Evolutionary conservation across 2,888 invertebrate genomes (phyloP), one percentile per base, ranked within the genome.

Genomic region (Colletes collaris): DNA sequence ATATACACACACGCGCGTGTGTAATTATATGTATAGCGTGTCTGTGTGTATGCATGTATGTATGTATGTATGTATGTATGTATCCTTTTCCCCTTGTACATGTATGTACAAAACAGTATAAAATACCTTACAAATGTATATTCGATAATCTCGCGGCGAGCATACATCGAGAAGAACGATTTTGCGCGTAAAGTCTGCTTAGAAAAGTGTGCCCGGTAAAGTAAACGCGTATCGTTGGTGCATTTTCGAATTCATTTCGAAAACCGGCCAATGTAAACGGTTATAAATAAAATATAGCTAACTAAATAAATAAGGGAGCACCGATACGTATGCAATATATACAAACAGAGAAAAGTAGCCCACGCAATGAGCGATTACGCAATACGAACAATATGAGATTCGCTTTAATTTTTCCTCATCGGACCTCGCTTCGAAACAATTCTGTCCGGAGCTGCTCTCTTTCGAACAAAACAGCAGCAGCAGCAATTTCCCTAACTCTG

Each of bases 301-400:
- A 81, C 83, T 89, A 88, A 88, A 90, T 90, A 90, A 90, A 90
- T 90, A 90, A 88, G 80, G 75, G 67, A 78, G 70, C 80, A 82
- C 81, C 69, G 78, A 79, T 62, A 62, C 81, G 75, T 82, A 79
- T 78, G 76, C 86, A 84, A 84, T 83, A 86, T 83, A 76, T 85
- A 87, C 80, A 81, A 79, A 85, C 65, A 74, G 44, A 67, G 55
- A 62, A 53, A 65, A 79, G 56, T 82, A 62, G 56, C 10, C 27
- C 60, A 16, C 49, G 74, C 55, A 49, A 66, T 27, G 40, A 53
- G 56, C 67, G 78, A 70, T 75, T 46, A 44, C 52, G 49, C 16
- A 16, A 62, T 35, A 44, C 63, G 76, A 71, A 56, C 50, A 62
- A 69, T 27, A 27, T 64, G 64, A 37, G 37, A 73, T 44, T 58